Evolutionary conservation across 2,888 invertebrate genomes (phyloP).

Genomic region (Tetrapedia diversipes): DNA sequence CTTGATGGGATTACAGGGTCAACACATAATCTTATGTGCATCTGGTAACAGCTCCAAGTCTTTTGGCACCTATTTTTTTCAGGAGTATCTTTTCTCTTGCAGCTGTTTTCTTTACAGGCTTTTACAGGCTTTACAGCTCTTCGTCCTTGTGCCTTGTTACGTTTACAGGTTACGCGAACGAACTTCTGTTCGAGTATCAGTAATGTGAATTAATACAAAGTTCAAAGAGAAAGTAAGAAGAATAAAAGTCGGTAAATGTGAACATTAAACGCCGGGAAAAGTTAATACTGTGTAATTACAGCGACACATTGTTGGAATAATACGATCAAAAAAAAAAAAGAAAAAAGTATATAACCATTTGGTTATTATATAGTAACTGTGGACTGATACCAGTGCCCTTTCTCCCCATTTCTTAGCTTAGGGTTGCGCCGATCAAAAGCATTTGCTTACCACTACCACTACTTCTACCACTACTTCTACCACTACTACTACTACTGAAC

Average conservation of each 20-base stretch:
- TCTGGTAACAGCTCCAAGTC: conserved; percentile 74
- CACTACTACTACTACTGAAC: conserved; percentile 81
- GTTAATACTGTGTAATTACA: conserved; percentile 64
- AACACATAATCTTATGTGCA: conserved; percentile 75
- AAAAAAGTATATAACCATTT: conserved; percentile 66
- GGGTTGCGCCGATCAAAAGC: conserved; percentile 83
- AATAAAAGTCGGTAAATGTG: conserved; percentile 60
- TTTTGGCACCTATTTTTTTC: conserved; percentile 71
- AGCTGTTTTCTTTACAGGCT: conserved; percentile 82
- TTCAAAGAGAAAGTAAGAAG: conserved; percentile 62
- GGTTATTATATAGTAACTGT: conserved; percentile 73
- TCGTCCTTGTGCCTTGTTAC: conserved; percentile 73
- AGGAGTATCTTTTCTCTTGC: conserved; percentile 78
- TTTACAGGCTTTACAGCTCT: conserved; percentile 80
- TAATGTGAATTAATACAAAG: conserved; percentile 62
- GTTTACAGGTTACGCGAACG: conserved; percentile 77
- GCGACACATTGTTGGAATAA: conserved; percentile 66
- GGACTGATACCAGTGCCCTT: conserved; percentile 83
- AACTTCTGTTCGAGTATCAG: conserved; percentile 63
- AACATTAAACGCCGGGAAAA: conserved; percentile 56
- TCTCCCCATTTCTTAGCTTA: conserved; percentile 83
- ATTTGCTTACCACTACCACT: conserved; percentile 83
- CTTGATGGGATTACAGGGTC: conserved; percentile 74
- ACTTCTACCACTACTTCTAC: conserved; percentile 82
- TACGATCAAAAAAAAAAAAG: conserved; percentile 50